Evolutionary conservation across 2,888 invertebrate species (phyloP).

Genomic region (Hydriomena furcata): DNA sequence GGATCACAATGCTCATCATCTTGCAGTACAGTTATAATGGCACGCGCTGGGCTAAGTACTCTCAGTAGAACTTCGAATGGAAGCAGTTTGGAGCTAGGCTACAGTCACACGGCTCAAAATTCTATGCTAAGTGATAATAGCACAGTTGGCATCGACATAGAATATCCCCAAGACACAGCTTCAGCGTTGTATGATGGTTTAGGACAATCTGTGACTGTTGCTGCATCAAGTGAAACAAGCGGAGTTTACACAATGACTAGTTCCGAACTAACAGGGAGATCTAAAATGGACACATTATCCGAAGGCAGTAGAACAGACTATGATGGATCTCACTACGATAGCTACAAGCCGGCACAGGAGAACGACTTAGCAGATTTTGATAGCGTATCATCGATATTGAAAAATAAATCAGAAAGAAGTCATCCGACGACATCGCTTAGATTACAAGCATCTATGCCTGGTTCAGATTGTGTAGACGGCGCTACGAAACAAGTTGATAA

Average conservation of each 20-base stretch:
- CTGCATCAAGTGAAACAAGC: slow-evolving; percentile 91
- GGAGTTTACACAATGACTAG: slow-evolving; percentile 93
- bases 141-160: slow-evolving; percentile 86
- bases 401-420: slow-evolving; percentile 77
- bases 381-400: slow-evolving; percentile 76
- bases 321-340: slow-evolving; percentile 82
- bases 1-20: slow-evolving; percentile 94
- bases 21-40: slow-evolving; percentile 93
- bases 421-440: slow-evolving; percentile 49
- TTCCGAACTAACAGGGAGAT: slow-evolving; percentile 84
- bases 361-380: slow-evolving; percentile 78
- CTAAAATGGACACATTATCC: slow-evolving; percentile 82
- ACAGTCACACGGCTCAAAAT: slow-evolving; percentile 94
- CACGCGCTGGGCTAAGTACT: slow-evolving; percentile 76
- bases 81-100: slow-evolving; percentile 92
- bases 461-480: slow-evolving; percentile 81
- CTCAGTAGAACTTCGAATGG: slow-evolving; percentile 88
- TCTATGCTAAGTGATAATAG: slow-evolving; percentile 90
- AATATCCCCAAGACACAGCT: slow-evolving; percentile 83
- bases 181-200: slow-evolving; percentile 83
- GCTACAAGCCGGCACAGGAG: slow-evolving; percentile 80
- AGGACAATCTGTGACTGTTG: slow-evolving; percentile 82
- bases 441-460: slow-evolving; percentile 52
- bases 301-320: slow-evolving; percentile 73
- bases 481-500: slow-evolving; percentile 69